Conservation (phyloP, 2,113 vertebrate species). For the Nyctereutes procyonoides region DNA sequence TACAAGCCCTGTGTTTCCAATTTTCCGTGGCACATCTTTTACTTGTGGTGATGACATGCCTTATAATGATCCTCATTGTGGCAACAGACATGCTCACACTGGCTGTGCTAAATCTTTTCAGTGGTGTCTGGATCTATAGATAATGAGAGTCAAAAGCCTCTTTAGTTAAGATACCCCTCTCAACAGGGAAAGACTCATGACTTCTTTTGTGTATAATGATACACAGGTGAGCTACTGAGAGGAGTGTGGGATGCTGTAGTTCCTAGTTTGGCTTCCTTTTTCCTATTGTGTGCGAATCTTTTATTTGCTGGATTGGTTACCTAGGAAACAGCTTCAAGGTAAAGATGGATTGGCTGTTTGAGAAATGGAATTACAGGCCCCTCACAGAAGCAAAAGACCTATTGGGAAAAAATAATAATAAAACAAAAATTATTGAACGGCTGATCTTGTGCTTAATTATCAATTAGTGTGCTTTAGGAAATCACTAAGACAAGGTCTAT, state of each 20-base stretch:
- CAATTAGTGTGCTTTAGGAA: background rate
- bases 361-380: constrained; percentile 39
- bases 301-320: constrained; percentile 81
- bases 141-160: background rate
- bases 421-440: constrained; percentile 53
- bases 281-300: constrained; percentile 65
- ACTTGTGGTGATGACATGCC: background rate
- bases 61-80: background rate
- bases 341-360: constrained; percentile 62
- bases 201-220: background rate
- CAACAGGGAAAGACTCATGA: background rate
- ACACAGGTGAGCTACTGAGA: background rate
- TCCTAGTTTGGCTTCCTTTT: constrained; percentile 52
- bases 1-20: background rate
- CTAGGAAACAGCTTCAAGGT: constrained; percentile 80
- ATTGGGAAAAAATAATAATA: constrained; percentile 17
- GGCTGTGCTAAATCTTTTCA: background rate
- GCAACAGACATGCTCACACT: constrained; percentile 30
- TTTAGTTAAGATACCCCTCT: background rate
- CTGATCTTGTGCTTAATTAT: constrained; percentile 12
- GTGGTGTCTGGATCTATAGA: background rate
- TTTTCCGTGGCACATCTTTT: constrained; percentile 10
- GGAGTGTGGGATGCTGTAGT: background rate
- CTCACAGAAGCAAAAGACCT: constrained; percentile 51
- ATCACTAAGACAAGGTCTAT: background rate